Base-by-base conservation (phyloP, 2,797 vertebrate genomes). In the Rachycentron canadum region DNA sequence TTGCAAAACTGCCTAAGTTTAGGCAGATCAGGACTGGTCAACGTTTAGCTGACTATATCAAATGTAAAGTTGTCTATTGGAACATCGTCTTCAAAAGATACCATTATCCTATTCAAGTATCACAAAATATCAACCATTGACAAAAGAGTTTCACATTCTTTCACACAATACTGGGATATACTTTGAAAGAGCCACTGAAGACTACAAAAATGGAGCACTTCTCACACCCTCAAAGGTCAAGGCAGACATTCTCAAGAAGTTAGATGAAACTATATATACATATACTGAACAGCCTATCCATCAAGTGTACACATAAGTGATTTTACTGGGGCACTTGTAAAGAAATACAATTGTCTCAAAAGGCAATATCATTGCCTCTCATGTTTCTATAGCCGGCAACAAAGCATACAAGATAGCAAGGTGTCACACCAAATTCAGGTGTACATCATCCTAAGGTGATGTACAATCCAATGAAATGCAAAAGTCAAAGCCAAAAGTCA, bases 301-400 rank as follows among this genome's bases (percentile, higher is more conserved):
- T 79, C 77, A 67, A 34, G 72, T 83, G 40, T 64, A 59, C 68
- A 86, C 57, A 74, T 78, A 14, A 57, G 64, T 71, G 68, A 76
- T 28, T 76, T 83, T 55, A 75, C 77, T 66, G 62, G 74, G 43
- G 72, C 79, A 74, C 67, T 87, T 73, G 47, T 81, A n/a, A 80
- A n/a, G 32, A 32, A 32, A 32, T 32, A 32, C 32, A 32, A 32
- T 40, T 17, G 40, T 41, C 2, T 16, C 40, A 41, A 41, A 13
- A 17, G 23, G 1, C 84, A 84, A 64, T 73, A 84, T 79, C 79
- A 66, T 53, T 86, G 69, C 74, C 83, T 86, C 28, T 40, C 77
- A 62, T 79, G 49, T 52, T 66, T 62, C 59, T 85, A 79, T 81
- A 79, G 74, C 50, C 83, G 79, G 77, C 79, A 86, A 56, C 76